A percentile compares a stretch with the other conserved stretches of the same genome.
Conservation (phyloP, 1,140 invertebrate genomes). For the Caenorhabditis remanei region DNA sequence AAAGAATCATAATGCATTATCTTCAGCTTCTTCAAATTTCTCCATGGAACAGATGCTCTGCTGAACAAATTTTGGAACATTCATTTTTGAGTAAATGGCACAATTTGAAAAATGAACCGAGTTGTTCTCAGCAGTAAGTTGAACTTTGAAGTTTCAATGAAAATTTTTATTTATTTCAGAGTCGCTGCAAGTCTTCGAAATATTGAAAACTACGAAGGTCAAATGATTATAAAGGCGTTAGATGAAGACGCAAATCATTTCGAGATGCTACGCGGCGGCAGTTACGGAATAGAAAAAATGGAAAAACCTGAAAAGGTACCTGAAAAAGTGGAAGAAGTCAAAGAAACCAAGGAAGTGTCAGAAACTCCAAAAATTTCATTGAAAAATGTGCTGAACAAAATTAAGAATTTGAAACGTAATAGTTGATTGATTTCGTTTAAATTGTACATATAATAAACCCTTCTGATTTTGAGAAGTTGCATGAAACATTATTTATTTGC, state of each 20-base stretch:
- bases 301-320: too few relatives aligned
- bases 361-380: background rate
- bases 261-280: conserved; percentile 48
- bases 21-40: conserved; percentile 64
- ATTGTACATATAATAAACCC: too few relatives aligned
- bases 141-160: background rate
- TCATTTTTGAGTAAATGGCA: conserved; percentile 70
- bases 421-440: too few relatives aligned
- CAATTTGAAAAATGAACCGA: conserved; percentile 66
- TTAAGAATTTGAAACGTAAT: too few relatives aligned
- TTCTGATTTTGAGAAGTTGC: too few relatives aligned
- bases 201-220: conserved; percentile 59
- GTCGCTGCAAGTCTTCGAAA: conserved; percentile 46
- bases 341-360: background rate
- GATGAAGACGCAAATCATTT: conserved; percentile 59
- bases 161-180: conserved; percentile 15
- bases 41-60: conserved; percentile 65
- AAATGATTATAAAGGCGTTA: conserved; percentile 51
- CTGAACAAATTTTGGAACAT: conserved; percentile 67
- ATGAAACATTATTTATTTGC: too few relatives aligned
- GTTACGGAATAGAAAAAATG: background rate
- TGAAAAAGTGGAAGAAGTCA: background rate
- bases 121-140: conserved; percentile 44
- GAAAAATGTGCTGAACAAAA: background rate
- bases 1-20: background rate